A percentile compares a stretch with the other conserved stretches of the same genome.
phyloP scores from a whole-genome alignment of 2,797 vertebrate genomes.

The Eulemur mongoz region DNA sequence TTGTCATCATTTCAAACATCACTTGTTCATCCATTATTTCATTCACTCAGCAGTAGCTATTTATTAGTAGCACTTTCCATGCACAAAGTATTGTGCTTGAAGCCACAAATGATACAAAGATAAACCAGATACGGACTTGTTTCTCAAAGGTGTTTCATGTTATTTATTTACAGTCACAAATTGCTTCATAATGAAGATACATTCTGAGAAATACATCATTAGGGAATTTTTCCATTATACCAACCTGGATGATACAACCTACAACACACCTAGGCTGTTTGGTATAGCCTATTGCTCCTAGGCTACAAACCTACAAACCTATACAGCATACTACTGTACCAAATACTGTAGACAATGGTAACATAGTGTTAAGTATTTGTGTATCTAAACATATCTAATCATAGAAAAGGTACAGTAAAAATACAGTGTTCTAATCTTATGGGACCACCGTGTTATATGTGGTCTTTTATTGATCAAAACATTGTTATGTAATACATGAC shows the following conservation, averaged over 20 bases:
- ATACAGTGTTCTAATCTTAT: background rate
- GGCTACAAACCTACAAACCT: background rate
- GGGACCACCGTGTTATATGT: background rate
- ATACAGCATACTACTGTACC: background rate
- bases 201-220: background rate
- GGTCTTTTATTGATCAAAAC: background rate
- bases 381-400: background rate
- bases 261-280: background rate
- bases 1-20: background rate
- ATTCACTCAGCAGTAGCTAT: background rate
- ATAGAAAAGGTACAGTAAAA: background rate
- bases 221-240: background rate
- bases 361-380: background rate
- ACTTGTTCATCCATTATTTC: background rate
- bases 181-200: background rate
- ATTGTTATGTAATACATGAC: background rate
- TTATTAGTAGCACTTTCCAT: background rate
- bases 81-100: background rate
- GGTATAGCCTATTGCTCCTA: background rate
- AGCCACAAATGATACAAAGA: background rate
- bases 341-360: background rate
- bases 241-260: background rate
- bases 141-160: background rate
- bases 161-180: background rate
- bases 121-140: background rate